Evolutionary conservation across 1,140 invertebrate genomes (phyloP), one percentile per base, ranked within the genome.

Genomic region (Drosophila kurseongensis): DNA sequence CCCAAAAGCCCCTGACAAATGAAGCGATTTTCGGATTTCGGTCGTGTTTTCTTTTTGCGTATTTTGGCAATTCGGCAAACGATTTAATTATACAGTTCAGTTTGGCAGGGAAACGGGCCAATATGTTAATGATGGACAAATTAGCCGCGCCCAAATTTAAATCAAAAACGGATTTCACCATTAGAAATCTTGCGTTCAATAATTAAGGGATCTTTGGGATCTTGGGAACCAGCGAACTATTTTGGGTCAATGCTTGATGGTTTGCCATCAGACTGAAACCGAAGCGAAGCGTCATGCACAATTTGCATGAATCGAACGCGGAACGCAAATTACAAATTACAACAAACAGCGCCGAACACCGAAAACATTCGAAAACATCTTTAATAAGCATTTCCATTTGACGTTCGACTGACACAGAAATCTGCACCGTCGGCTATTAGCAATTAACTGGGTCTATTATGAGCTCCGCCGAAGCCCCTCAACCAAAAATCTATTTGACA

Each of bases 371-470:
- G 27, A 84, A 77, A 80, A 72, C 58, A 65, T 83, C 80, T 89
- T 83, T 88, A 89, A 88, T 88, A 88, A 88, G 84, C 83, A 85
- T 78, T 63, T 61, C 41, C 74, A 81, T 65, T 86, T 86, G 82
- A 86, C 83, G 79, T 88, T 65, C 55, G 61, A 48, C 80, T 89
- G 84, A 88, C 84, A 89, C 79, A 88, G 84, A 88, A 88, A 88
- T 88, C 84, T 88, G 84, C 84, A 88, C 84, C 84, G 84, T 89
- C 83, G 84, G 84, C 84, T 89, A 89, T 89, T 89, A 89, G 84
- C 84, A 89, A 89, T 89, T 89, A 89, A 89, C 84, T 89, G 84
- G 84, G 84, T 82, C 85, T 89, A 89, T 89, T 89, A 89, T 89
- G 80, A 89, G 80, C 71, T 59, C 48, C 62, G 40, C 18, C 47